Evolutionary conservation across 2,888 invertebrate species (phyloP), one percentile per base, ranked within the genome.

Genomic region (Parochlus steinenii): DNA sequence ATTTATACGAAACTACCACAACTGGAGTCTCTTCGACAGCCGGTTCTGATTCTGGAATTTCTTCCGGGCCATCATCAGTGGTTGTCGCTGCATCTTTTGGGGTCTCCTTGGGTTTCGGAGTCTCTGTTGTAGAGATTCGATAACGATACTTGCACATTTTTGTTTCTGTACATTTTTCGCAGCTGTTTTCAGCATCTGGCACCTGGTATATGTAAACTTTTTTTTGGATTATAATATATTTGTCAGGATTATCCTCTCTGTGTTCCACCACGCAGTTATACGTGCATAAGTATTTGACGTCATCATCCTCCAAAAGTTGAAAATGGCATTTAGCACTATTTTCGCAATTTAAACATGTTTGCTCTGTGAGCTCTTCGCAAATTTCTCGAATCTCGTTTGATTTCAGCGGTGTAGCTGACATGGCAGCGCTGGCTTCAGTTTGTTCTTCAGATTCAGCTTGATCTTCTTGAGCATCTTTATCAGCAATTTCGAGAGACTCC

Each of bases 211-310:
- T 57, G 10, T 53, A 51, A 12, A 50, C 49, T 45, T 60, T 59
- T 3, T 53, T 45, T 3, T 47, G 39, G 3, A 47, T 37, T 5
- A 47, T 14, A 7, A 38, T 41, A 36, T 45, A 49, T 31, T 54
- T 50, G 31, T 53, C 40, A 44, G 56, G 54, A 43, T 64, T 53
- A 11, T 52, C 52, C 2, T 48, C 45, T 46, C 63, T 60, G 42
- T 65, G 67, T 4, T 41, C 43, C 34, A 55, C 56, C 10, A 68
- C 50, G 46, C 73, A 73, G 14, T 50, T 48, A 11, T 64, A 58
- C 19, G 49, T 53, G 46, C 72, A 73, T 15, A 71, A 43, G 42
- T 51, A 55, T 35, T 42, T 41, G 5, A 41, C 40, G 20, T 57
- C 55, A 6, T 48, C 49, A 3, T 62, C 55, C 40, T 57, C 54